Percentiles rank a stretch among this genome's conserved stretches.
These are phyloP conservation scores for Labroides dimidiatus DNA, from an alignment of 2,797 vertebrate genomes.

Conservation along the genomic window DNA sequence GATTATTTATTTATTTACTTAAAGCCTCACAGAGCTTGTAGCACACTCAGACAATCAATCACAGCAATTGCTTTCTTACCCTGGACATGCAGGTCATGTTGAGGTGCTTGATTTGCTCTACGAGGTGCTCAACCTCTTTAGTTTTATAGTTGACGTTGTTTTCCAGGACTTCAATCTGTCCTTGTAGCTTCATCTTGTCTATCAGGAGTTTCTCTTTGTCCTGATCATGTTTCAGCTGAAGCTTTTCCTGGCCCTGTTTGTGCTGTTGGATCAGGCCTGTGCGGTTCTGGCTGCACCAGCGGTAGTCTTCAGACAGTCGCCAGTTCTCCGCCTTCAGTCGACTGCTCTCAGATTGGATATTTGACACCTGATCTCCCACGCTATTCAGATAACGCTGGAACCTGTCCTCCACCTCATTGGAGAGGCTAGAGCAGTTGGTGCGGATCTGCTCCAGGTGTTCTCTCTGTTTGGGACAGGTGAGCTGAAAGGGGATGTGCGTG, in stretches of 20 bases:
- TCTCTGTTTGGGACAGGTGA: conserved; percentile 78
- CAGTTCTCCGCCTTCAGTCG: conserved; percentile 73
- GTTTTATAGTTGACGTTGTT: conserved; percentile 66
- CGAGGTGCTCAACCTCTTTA: conserved; percentile 61
- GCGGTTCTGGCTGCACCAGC: conserved; percentile 76
- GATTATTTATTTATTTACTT: too few relatives aligned
- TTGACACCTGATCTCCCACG: conserved; percentile 70
- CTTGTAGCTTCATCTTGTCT: conserved; percentile 69
- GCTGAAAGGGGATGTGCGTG: conserved; percentile 72
- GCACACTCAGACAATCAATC: not conserved
- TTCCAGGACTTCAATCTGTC: conserved; percentile 54
- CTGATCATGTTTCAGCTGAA: conserved; percentile 67
- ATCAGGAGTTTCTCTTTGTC: conserved; percentile 70
- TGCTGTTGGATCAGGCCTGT: conserved; percentile 50
- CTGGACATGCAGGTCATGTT: conserved; percentile 61
- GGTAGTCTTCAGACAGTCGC: conserved; percentile 65
- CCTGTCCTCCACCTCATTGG: conserved; percentile 78
- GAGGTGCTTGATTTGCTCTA: conserved; percentile 56
- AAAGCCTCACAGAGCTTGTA: not conserved
- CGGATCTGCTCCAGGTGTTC: conserved; percentile 81
- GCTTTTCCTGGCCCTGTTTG: conserved; percentile 27
- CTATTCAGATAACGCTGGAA: conserved; percentile 80
- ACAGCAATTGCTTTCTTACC: conserved; percentile 43
- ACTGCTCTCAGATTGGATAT: conserved; percentile 66
- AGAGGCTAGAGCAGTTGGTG: conserved; percentile 83